Percentiles rank a stretch among this genome's conserved stretches.
phyloP scores from a whole-genome alignment of 2,888 invertebrate genomes.

The Aricia artaxerxes region DNA sequence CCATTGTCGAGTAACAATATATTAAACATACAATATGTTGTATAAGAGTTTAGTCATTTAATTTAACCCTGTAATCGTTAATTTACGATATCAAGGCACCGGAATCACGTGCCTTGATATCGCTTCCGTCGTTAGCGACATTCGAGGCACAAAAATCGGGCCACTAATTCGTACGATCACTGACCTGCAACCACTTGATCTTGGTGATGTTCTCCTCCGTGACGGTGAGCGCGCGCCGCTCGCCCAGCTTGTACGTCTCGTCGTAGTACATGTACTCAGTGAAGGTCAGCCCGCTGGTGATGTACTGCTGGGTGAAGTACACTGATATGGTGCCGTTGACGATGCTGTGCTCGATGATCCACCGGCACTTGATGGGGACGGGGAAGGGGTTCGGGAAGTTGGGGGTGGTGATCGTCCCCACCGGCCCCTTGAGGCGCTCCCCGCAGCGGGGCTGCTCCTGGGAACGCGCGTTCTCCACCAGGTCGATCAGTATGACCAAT shows the following conservation, averaged over 20 bases:
- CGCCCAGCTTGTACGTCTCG: conserved; percentile 84
- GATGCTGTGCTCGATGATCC: conserved; percentile 91
- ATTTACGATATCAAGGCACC: too few species aligned
- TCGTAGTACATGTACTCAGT: conserved; percentile 89
- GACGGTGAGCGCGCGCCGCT: conserved; percentile 83
- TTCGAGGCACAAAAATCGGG: too few species aligned
- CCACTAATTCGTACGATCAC: conserved; percentile 35
- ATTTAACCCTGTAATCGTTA: too few species aligned
- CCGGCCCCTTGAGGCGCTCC: conserved; percentile 82
- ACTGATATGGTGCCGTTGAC: conserved; percentile 88
- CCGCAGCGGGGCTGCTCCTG: conserved; percentile 81
- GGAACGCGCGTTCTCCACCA: conserved; percentile 51
- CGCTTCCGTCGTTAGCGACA: too few species aligned
- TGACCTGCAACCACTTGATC: conserved; percentile 80
- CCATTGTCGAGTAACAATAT: too few species aligned
- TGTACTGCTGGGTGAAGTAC: conserved; percentile 93
- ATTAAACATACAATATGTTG: too few species aligned
- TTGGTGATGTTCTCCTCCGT: conserved; percentile 88
- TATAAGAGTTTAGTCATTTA: too few species aligned
- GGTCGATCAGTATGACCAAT: conserved; percentile 54
- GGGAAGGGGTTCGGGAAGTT: conserved; percentile 90
- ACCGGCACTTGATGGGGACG: conserved; percentile 91
- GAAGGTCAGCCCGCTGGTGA: conserved; percentile 87
- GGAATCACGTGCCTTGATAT: too few species aligned
- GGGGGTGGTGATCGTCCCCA: conserved; percentile 89